Base-by-base conservation (phyloP, 2,888 invertebrate genomes). In the Tridacna gigas region DNA sequence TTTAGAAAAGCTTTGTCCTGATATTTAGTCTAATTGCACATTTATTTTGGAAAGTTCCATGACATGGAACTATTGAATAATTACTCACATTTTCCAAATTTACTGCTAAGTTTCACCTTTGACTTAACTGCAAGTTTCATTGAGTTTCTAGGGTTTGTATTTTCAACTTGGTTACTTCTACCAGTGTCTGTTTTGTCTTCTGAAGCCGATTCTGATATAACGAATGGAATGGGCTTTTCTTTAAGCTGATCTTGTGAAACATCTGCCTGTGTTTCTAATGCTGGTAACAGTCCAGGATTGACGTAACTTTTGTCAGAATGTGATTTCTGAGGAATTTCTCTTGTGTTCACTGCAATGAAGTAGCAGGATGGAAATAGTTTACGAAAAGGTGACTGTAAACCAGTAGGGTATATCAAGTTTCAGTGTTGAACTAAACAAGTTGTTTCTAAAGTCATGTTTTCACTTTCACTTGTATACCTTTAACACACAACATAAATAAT, bases 81-180 rank as follows among this genome's bases (percentile, higher is more conserved):
- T n/a, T 13, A 75, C 82, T 73, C 71, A 86, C 86, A 77, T 82
- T 86, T 86, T 28, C 83, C 82, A 78, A 84, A 82, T 73, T 80
- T 82, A 61, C 37, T 11, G 77, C 86, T 82, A 37, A 84, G 28
- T 63, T 86, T 84, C 78, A 83, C 77, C 65, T 79, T 86, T 26
- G 76, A 74, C 25, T 73, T 51, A 37, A 83, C 69, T 15, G 74
- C 9, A 22, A 22, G 48, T 69, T 86, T 83, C n/a, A 83, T 26
- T 37, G 60, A 37, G 13, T 45, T 37, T 26, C 60, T 74, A 4
- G n/a, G 25, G 18, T 12, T 25, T 26, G 37, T 26, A 37, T 9
- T 3, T 12, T 12, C 12, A 20, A 28, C 28, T 28, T 26, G 28
- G 28, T 28, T 28, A 28, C 20, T 56, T 15, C 11, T 56, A 1